Evolutionary conservation across 2,113 vertebrate genomes (phyloP).

Genomic region (Macrotus californicus): DNA sequence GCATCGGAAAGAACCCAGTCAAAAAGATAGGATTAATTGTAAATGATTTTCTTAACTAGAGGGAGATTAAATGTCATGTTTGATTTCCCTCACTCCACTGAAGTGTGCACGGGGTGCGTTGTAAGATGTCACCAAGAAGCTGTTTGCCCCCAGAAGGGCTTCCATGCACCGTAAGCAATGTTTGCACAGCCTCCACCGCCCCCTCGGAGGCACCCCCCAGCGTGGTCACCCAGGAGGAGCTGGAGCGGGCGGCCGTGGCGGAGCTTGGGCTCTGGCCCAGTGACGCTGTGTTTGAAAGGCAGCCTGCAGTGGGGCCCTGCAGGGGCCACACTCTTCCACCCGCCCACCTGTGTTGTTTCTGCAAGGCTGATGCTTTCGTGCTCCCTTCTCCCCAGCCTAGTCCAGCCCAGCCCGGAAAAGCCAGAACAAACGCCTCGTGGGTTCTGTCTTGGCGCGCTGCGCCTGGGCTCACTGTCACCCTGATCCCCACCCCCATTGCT

Average conservation of each 20-base stretch:
- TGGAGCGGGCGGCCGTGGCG: background rate
- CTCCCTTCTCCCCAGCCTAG: background rate
- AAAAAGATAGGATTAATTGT: background rate
- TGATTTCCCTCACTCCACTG: background rate
- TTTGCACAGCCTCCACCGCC: accelerated
- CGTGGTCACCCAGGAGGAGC: accelerated
- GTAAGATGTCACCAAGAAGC: background rate
- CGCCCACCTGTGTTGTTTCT: background rate
- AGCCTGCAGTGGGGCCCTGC: background rate
- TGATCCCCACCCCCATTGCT: background rate
- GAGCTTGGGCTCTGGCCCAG: background rate
- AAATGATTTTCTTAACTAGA: background rate
- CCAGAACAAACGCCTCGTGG: background rate
- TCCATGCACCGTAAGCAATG: accelerated
- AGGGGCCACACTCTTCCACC: accelerated
- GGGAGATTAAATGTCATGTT: background rate
- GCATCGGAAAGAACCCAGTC: background rate
- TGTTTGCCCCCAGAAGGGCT: background rate
- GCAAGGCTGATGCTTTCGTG: background rate
- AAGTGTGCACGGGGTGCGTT: accelerated
- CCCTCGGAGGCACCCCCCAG: accelerated
- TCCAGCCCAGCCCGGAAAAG: background rate
- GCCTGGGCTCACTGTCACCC: accelerated
- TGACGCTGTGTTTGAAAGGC: no score
- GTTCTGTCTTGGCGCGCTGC: accelerated